Conservation (phyloP, 35 echinoderm and acorn worm species). For the Ophiothrix spiculata region DNA sequence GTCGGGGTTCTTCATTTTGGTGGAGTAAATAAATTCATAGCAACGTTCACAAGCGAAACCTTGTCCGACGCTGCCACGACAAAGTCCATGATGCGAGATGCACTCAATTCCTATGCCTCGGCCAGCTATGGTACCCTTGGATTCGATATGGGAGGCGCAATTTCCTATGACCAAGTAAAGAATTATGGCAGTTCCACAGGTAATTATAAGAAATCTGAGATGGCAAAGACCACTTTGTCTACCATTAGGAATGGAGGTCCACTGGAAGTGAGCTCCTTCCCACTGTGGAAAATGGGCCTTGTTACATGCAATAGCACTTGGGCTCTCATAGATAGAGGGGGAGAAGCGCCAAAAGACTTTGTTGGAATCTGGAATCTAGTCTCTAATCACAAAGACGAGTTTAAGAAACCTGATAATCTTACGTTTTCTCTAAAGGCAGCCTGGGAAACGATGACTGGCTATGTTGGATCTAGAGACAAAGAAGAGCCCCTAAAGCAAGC, state of each 20-base stretch:
- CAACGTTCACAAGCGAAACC: constrained; percentile 29
- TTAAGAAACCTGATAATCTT: too few relatives aligned
- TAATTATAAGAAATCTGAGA: constrained; percentile 17
- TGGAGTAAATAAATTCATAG: constrained; percentile 30
- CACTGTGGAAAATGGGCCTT: constrained; percentile 15
- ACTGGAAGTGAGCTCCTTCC: not conserved
- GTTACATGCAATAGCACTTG: constrained; percentile 11
- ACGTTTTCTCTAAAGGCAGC: too few relatives aligned
- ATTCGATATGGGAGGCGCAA: not conserved
- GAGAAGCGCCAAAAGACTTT: too few relatives aligned
- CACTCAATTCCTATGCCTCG: not conserved
- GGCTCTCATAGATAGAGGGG: constrained; percentile 38
- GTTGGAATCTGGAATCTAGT: too few relatives aligned
- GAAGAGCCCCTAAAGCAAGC: too few relatives aligned
- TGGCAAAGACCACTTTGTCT: not conserved
- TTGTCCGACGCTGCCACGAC: not conserved
- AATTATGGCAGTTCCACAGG: not conserved
- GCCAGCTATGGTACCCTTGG: not conserved
- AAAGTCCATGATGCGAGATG: not conserved
- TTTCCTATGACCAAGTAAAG: not conserved
- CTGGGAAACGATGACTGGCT: too few relatives aligned
- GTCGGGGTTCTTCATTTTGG: constrained; percentile 23
- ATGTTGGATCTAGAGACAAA: too few relatives aligned
- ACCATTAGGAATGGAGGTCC: constrained; percentile 29
- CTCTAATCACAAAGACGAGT: too few relatives aligned